Conservation (phyloP, 2,888 invertebrate species). For the Adelphocoris suturalis region DNA sequence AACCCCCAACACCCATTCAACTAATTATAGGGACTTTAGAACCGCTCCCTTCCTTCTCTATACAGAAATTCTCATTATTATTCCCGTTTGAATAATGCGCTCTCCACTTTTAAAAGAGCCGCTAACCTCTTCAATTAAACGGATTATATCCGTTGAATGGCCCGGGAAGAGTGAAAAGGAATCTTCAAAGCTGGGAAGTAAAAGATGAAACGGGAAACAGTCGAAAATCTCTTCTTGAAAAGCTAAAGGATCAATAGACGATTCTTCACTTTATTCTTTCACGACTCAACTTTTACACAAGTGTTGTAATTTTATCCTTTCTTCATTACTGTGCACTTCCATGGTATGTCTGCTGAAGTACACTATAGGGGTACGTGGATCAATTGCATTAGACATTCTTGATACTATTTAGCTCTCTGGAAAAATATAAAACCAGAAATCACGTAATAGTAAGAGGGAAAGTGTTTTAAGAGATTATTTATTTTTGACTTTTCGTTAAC, state of each 20-base stretch:
- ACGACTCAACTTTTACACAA: conserved; percentile 9
- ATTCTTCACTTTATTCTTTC: not conserved
- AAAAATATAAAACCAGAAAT: too few species aligned
- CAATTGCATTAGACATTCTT: too few species aligned
- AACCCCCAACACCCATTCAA: conserved; percentile 69
- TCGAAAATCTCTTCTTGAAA: conserved; percentile 52
- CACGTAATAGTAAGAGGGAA: too few species aligned
- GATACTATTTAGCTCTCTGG: too few species aligned
- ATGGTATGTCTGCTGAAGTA: too few species aligned
- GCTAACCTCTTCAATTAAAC: conserved; percentile 63
- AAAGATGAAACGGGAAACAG: conserved; percentile 49
- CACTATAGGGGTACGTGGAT: too few species aligned
- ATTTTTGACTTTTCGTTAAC: too few species aligned
- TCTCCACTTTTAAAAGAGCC: conserved; percentile 44
- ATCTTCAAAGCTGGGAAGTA: conserved; percentile 47
- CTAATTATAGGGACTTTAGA: conserved; percentile 66
- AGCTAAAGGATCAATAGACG: conserved; percentile 31
- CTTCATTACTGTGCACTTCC: not conserved
- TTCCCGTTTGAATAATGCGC: conserved; percentile 68
- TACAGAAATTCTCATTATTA: conserved; percentile 66
- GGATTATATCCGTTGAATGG: conserved; percentile 44
- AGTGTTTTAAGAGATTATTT: too few species aligned
- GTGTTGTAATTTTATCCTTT: not conserved
- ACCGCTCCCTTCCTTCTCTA: conserved; percentile 19
- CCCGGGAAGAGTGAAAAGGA: conserved; percentile 8